Conservation (phyloP, 2,113 vertebrate species). For the Lagenorhynchus albirostris region DNA sequence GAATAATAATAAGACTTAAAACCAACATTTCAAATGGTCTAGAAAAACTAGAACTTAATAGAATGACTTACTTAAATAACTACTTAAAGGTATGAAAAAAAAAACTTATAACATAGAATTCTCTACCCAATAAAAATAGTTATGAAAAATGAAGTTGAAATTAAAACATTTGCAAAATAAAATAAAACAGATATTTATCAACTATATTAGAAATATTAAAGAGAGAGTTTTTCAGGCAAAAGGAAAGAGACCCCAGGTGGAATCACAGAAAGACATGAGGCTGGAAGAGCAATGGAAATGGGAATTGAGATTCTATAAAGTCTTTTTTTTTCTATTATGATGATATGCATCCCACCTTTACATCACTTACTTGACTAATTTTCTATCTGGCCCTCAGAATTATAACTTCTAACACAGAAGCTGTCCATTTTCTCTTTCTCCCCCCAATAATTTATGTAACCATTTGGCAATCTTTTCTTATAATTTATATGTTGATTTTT, state of each 20-base stretch:
- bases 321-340: neutral
- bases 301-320: neutral
- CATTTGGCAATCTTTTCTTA: neutral
- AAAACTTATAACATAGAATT: neutral
- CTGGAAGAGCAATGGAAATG: neutral
- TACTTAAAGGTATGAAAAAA: neutral
- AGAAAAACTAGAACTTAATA: neutral
- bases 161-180: neutral
- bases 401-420: neutral
- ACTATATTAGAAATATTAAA: neutral
- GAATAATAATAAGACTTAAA: neutral
- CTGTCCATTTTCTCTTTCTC: neutral
- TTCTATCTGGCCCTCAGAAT: neutral
- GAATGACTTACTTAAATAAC: neutral
- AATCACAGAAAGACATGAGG: neutral
- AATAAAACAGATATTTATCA: neutral
- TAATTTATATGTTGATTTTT: neutral
- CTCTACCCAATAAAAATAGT: neutral
- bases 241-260: neutral
- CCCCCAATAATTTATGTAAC: neutral
- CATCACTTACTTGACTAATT: neutral
- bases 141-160: neutral
- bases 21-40: neutral
- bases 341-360: neutral
- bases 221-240: neutral